Percentiles rank a stretch among this genome's conserved stretches.
These are phyloP conservation scores for Scaptomyza parva DNA, from an alignment of 2,888 invertebrate genomes.

Conservation along the genomic window DNA sequence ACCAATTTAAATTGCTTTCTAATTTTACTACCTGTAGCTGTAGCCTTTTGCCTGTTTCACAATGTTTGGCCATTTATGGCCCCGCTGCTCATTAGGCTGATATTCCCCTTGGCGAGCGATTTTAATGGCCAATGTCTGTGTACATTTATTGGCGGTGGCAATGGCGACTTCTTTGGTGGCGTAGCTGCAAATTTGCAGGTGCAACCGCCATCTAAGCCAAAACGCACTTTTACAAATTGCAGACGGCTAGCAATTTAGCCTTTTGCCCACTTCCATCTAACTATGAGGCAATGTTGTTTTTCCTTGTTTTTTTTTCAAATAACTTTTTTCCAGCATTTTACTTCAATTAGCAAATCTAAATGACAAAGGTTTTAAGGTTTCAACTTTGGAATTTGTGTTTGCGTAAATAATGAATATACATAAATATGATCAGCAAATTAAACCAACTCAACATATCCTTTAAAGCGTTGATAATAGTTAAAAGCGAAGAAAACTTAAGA, in stretches of 20 bases:
- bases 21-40: slow-evolving; percentile 61
- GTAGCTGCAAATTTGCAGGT: slow-evolving; percentile 59
- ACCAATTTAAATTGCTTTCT: slow-evolving; percentile 78
- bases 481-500: too few species aligned
- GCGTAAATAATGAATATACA: not conserved
- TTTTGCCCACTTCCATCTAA: slow-evolving; percentile 41
- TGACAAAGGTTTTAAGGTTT: not conserved
- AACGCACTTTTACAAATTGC: slow-evolving; percentile 59
- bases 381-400: not conserved
- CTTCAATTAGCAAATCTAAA: slow-evolving; percentile 18
- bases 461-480: too few species aligned
- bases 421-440: too few species aligned
- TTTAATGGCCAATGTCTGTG: slow-evolving; percentile 60
- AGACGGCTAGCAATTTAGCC: slow-evolving; percentile 46
- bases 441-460: too few species aligned
- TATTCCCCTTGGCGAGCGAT: slow-evolving; percentile 23
- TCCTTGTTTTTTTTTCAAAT: not conserved
- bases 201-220: slow-evolving; percentile 45
- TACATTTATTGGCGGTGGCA: slow-evolving; percentile 34
- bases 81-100: slow-evolving; percentile 67
- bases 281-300: slow-evolving; percentile 17
- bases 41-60: slow-evolving; percentile 52
- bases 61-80: slow-evolving; percentile 78
- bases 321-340: not conserved
- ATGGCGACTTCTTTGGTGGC: slow-evolving; percentile 56